These are phyloP conservation scores for Heliconius ismenius DNA, from an alignment of 2,888 invertebrate genomes.

Conservation along the genomic window DNA sequence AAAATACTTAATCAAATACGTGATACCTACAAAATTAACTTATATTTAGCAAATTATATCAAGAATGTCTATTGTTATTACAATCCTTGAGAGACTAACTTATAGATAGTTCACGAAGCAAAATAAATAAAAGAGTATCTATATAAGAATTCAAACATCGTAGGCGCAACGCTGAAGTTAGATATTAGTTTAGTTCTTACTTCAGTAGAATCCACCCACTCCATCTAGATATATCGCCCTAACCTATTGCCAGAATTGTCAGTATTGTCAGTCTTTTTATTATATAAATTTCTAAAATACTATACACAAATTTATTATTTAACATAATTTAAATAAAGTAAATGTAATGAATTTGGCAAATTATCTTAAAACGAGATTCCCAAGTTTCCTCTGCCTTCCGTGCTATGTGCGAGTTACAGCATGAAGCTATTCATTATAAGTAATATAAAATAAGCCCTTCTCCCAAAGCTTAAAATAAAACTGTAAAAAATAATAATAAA, in stretches of 20 bases:
- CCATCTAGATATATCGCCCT: not conserved
- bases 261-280: not conserved
- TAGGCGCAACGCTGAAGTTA: slow-evolving; percentile 25
- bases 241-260: not conserved
- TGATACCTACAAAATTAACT: not conserved
- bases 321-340: not conserved
- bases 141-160: slow-evolving; percentile 16
- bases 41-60: not conserved
- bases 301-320: not conserved
- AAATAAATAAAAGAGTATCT: not conserved
- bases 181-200: slow-evolving; percentile 24
- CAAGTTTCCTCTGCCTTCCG: too few species aligned
- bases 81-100: not conserved
- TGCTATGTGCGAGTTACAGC: too few species aligned
- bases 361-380: too few species aligned
- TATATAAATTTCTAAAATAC: not conserved
- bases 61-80: not conserved
- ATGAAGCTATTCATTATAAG: too few species aligned
- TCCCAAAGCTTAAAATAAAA: too few species aligned
- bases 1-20: not conserved
- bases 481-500: too few species aligned
- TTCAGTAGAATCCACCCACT: slow-evolving; percentile 8
- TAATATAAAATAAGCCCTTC: too few species aligned
- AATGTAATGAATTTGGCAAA: not conserved
- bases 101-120: not conserved